Conservation (phyloP, 2,888 invertebrate genomes). For the Rosalia funebris region DNA sequence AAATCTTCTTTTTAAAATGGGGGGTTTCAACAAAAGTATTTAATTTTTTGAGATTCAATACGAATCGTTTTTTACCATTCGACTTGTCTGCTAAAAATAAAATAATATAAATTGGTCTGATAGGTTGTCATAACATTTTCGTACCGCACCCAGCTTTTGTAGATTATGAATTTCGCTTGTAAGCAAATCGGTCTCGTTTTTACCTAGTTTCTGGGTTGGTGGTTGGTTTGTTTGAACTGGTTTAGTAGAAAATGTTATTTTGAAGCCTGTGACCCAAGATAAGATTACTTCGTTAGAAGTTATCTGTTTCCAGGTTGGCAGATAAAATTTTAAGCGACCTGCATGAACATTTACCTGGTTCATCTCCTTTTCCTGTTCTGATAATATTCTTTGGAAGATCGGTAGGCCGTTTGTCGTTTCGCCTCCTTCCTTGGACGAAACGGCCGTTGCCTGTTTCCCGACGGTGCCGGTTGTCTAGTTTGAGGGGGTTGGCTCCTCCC, state of each 20-base stretch:
- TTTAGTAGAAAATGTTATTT: constrained; percentile 8
- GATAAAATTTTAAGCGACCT: neutral
- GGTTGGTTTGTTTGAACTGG: too few relatives aligned
- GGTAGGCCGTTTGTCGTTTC: neutral
- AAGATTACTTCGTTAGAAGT: too few relatives aligned
- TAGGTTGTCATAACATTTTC: too few relatives aligned
- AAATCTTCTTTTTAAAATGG: constrained; percentile 27
- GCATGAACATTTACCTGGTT: neutral
- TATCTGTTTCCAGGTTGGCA: neutral
- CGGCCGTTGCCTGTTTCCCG: neutral
- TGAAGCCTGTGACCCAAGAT: constrained; percentile 6
- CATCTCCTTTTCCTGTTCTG: neutral
- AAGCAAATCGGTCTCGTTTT: too few relatives aligned
- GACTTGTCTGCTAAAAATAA: constrained; percentile 5
- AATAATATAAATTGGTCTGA: too few relatives aligned
- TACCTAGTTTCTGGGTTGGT: too few relatives aligned
- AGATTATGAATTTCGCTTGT: too few relatives aligned
- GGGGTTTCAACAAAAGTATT: constrained; percentile 3
- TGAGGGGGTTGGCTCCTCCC: too few relatives aligned
- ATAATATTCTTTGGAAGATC: neutral
- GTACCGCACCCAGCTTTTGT: too few relatives aligned
- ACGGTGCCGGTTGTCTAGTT: too few relatives aligned
- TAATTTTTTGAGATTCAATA: constrained; percentile 12
- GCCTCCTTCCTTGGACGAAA: neutral
- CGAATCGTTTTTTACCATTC: constrained; percentile 8